phyloP scores from a whole-genome alignment of 2,888 invertebrate genomes.

The Caenorhabditis sp. region DNA sequence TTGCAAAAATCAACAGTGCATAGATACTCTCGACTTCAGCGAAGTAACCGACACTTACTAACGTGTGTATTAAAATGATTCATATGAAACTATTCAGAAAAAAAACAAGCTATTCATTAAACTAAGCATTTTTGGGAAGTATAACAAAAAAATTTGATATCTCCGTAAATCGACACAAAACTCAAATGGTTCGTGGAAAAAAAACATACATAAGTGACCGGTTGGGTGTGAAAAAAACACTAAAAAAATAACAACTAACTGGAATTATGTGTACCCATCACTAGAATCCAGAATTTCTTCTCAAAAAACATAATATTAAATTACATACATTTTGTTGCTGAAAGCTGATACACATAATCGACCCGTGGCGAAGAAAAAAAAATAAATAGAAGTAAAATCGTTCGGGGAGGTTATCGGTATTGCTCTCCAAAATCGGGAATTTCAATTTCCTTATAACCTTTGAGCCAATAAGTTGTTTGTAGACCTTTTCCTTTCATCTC shows the following conservation, averaged over 20 bases:
- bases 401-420: conserved; percentile 12
- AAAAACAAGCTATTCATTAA: too few relatives aligned
- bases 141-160: too few relatives aligned
- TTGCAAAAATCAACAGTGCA: too few relatives aligned
- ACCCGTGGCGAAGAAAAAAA: background rate
- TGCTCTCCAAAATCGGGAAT: conserved; percentile 70
- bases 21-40: too few relatives aligned
- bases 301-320: background rate
- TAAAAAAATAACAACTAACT: background rate
- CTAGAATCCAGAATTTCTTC: background rate
- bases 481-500: conserved; percentile 71
- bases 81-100: too few relatives aligned
- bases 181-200: background rate
- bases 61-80: too few relatives aligned
- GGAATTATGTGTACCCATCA: background rate
- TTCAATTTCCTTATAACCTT: conserved; percentile 64
- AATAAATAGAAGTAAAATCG: background rate
- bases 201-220: background rate
- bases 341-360: background rate
- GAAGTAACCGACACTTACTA: too few relatives aligned
- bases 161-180: too few relatives aligned
- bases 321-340: background rate
- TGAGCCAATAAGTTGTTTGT: conserved; percentile 70
- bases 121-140: too few relatives aligned
- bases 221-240: background rate